phyloP scores from a whole-genome alignment of 2,888 invertebrate genomes.

The Rugalucina vietnamica region DNA sequence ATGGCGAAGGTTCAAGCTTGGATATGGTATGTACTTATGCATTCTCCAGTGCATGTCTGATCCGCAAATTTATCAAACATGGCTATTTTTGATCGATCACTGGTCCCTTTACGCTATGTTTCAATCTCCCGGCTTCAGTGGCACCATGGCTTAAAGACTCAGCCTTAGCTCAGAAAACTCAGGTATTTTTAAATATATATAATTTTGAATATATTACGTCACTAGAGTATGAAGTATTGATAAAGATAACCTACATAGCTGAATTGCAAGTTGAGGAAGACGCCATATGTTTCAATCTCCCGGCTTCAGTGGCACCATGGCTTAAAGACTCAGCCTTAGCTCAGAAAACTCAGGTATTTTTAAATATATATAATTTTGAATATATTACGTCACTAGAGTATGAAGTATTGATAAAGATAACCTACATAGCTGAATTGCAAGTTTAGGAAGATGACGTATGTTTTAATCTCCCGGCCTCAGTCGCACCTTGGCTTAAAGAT shows the following conservation, averaged over 20 bases:
- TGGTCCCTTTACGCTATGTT: too few relatives aligned
- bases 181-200: too few relatives aligned
- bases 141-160: slow-evolving; percentile 81
- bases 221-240: slow-evolving; percentile 80
- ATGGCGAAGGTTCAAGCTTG: too few relatives aligned
- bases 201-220: too few relatives aligned
- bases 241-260: slow-evolving; percentile 84
- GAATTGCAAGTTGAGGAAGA: slow-evolving; percentile 83
- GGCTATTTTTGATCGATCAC: too few relatives aligned
- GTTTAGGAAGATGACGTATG: slow-evolving; percentile 81
- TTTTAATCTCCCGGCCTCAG: slow-evolving; percentile 81
- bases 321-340: slow-evolving; percentile 75
- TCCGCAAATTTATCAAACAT: too few relatives aligned
- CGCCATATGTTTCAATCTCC: slow-evolving; percentile 79
- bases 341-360: slow-evolving; percentile 78
- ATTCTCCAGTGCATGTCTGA: too few relatives aligned
- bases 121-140: slow-evolving; percentile 81
- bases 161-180: slow-evolving; percentile 76
- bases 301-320: slow-evolving; percentile 83
- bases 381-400: slow-evolving; percentile 76
- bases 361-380: too few relatives aligned
- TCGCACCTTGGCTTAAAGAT: slow-evolving; percentile 82
- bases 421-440: slow-evolving; percentile 83
- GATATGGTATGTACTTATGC: too few relatives aligned
- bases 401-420: slow-evolving; percentile 83